A percentile compares a stretch with the other conserved stretches of the same genome.
Evolutionary conservation across 2,888 invertebrate genomes (phyloP).

Genomic region (Eudemis profundana): DNA sequence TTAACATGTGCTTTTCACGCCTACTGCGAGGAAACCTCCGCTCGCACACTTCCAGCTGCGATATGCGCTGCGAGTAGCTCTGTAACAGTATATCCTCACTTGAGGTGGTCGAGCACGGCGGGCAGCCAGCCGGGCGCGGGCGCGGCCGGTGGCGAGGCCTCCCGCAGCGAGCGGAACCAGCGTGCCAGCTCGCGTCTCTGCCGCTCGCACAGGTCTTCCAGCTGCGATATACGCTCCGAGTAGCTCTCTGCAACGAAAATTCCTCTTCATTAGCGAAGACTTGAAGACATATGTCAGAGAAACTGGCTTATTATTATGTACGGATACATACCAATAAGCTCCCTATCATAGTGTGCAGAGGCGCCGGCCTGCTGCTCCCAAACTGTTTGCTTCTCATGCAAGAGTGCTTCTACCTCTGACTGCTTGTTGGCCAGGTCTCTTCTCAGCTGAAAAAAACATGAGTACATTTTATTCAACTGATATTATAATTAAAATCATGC

Average conservation of each 20-base stretch:
- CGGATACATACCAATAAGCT: constrained; percentile 65
- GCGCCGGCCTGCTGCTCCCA: constrained; percentile 80
- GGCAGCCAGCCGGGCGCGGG: constrained; percentile 74
- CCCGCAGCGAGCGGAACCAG: constrained; percentile 73
- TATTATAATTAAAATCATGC: too few species aligned
- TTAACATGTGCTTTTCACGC: too few species aligned
- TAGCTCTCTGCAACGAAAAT: constrained; percentile 73
- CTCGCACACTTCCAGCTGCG: constrained; percentile 75
- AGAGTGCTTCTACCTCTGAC: constrained; percentile 72
- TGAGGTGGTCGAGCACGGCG: constrained; percentile 73
- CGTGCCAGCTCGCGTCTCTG: constrained; percentile 72
- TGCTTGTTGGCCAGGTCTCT: constrained; percentile 78
- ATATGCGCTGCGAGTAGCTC: constrained; percentile 74
- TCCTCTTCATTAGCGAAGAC: too few species aligned
- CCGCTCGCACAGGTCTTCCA: constrained; percentile 73
- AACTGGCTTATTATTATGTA: constrained; percentile 34
- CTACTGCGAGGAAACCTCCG: too few species aligned
- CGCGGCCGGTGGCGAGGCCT: constrained; percentile 55
- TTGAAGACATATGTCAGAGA: constrained; percentile 18
- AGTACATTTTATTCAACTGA: too few species aligned
- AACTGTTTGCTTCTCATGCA: constrained; percentile 78
- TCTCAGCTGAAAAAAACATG: constrained; percentile 70
- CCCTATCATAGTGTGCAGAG: constrained; percentile 72
- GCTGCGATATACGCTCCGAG: constrained; percentile 74
- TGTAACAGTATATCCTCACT: constrained; percentile 58